Percentiles rank a stretch among this genome's conserved stretches.
These are phyloP conservation scores for Phataginus tricuspis DNA, from an alignment of 2,797 vertebrate genomes.

Conservation along the genomic window DNA sequence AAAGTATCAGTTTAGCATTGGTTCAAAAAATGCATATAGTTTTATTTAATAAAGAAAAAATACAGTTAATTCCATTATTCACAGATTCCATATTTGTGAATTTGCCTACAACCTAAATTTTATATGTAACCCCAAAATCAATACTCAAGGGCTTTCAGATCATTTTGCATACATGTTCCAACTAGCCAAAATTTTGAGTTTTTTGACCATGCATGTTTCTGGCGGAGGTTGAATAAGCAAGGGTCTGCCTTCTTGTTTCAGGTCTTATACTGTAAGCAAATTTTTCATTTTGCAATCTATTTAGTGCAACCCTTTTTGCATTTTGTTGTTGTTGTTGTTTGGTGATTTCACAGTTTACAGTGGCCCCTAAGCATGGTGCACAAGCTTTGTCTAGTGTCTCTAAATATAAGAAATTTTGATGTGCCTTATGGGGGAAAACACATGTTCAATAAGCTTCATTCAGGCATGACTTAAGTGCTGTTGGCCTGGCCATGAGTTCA, in stretches of 20 bases:
- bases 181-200: not conserved
- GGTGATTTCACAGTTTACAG: not conserved
- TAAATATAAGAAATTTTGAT: not conserved
- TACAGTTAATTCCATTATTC: not conserved
- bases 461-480: not conserved
- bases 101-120: not conserved
- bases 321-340: not conserved
- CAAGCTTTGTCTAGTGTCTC: not conserved
- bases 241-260: not conserved
- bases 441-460: not conserved
- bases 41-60: not conserved
- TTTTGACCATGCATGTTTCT: fast-evolving
- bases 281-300: not conserved
- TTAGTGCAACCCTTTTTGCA: not conserved
- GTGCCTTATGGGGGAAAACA: not conserved
- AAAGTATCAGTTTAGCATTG: not conserved
- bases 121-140: not conserved
- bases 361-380: not conserved
- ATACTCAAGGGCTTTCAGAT: not conserved
- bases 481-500: not conserved
- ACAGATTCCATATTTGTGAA: not conserved
- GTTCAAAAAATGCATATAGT: not conserved
- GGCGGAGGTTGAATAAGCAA: not conserved
- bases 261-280: not conserved
- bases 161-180: not conserved